phyloP scores from a whole-genome alignment of 2,113 vertebrate species.

The Pyrgilauda ruficollis region DNA sequence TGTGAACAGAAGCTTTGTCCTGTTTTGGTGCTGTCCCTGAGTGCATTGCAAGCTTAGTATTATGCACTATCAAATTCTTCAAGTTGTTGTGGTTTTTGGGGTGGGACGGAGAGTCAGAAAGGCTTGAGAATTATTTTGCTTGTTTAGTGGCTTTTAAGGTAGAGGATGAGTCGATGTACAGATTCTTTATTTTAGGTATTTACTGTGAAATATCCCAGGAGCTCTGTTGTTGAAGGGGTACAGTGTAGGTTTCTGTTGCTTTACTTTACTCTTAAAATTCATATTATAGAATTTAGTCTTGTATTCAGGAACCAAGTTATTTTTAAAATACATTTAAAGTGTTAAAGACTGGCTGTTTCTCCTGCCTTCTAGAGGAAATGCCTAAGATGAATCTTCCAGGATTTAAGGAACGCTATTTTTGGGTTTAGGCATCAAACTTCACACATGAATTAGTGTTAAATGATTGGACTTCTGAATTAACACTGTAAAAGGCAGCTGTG shows the following conservation, averaged over 20 bases:
- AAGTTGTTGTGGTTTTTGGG: not conserved
- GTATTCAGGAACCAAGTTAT: not conserved
- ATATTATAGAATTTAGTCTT: not conserved
- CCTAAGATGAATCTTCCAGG: not conserved
- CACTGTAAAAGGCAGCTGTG: not conserved
- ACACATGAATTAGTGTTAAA: not conserved
- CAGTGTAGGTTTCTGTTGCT: not conserved
- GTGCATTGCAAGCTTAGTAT: not conserved
- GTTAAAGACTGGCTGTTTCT: not conserved
- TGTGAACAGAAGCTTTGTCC: not conserved
- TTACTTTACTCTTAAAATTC: not conserved
- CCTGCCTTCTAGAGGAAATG: not conserved
- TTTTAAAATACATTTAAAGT: not conserved
- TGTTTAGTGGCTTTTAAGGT: not conserved
- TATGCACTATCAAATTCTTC: not conserved
- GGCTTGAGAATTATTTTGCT: not conserved
- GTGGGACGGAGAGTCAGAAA: not conserved
- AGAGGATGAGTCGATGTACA: not conserved
- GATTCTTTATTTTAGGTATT: not conserved
- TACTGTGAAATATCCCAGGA: not conserved
- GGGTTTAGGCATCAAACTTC: not conserved
- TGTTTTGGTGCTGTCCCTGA: not conserved
- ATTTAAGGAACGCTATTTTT: not conserved
- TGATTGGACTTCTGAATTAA: not conserved
- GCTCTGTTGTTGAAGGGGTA: not conserved